Evolutionary conservation across 1,140 invertebrate genomes (phyloP), one percentile per base, ranked within the genome.

Genomic region (Pogonus chalceus): DNA sequence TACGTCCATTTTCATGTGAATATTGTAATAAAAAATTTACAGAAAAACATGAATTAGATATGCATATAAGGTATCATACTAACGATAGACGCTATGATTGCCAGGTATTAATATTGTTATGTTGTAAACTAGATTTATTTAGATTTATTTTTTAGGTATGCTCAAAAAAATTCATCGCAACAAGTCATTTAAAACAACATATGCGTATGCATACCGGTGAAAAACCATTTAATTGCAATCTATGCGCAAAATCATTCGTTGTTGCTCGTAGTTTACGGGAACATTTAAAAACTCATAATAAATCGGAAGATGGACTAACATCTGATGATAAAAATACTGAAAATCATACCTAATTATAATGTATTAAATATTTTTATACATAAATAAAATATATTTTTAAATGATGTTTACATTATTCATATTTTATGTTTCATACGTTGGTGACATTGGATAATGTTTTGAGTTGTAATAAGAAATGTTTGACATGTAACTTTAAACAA

Each of bases 1-100:
- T 67, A 63, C 62, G 23, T n/a, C 52, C 22, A 58, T 57, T 21
- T 64, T 57, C 47, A 62, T 62, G 18, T 54, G n/a, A 21, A n/a
- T 20, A 1, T 48, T 37, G 10, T 54, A 39, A 20, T 35, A 23
- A 35, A 55, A 37, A 50, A 26, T 48, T 48, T 48, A 24, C 47
- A n/a, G 14, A 54, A 31, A 31, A 31, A 31, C 18, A 12, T 18
- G 37, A 43, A 10, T 43, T 43, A 18, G 16, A 43, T 3, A 9
- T 12, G 16, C 37, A 43, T 18, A 49, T 4, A 2, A 4, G 47
- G 7, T 22, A 21, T 10, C 47, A 49, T 20, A 49, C 47, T 23
- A 20, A 20, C 3, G 47, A 49, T 20, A 20, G 47, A 18, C 47
- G 10, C 2, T 49, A 49, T 49, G 18, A 3, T 10, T 49, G 47